Conservation (phyloP, 2,888 invertebrate genomes). For the Phragmatobia fuliginosa region DNA sequence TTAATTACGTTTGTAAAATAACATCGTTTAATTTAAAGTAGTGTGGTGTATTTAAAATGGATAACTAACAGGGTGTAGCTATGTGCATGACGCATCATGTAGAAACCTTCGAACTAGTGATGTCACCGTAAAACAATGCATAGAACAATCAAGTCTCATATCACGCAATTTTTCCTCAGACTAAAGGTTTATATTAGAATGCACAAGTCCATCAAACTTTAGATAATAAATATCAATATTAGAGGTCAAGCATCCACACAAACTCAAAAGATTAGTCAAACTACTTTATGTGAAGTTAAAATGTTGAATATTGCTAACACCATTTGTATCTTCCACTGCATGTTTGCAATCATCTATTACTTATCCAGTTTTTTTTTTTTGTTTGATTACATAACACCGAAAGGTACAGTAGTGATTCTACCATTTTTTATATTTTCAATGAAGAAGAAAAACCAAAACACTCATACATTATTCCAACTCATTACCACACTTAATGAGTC, state of each 20-base stretch:
- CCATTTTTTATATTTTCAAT: background rate
- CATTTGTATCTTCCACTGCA: conserved; percentile 52
- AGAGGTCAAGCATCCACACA: conserved; percentile 9
- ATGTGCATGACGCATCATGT: conserved; percentile 19
- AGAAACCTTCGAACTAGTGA: conserved; percentile 18
- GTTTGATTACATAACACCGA: conserved; percentile 15
- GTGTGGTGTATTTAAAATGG: background rate
- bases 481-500: background rate
- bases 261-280: conserved; percentile 6
- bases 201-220: conserved; percentile 12
- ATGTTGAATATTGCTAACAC: conserved; percentile 45
- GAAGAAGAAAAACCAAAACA: background rate
- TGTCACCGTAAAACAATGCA: conserved; percentile 20
- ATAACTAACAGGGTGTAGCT: conserved; percentile 9
- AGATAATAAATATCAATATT: conserved; percentile 11
- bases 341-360: conserved; percentile 46
- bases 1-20: background rate
- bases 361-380: conserved; percentile 44
- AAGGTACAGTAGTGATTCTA: background rate
- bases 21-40: background rate
- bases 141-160: background rate
- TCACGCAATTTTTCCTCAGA: conserved; percentile 15
- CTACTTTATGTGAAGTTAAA: conserved; percentile 16
- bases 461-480: background rate
- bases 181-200: conserved; percentile 22